Evolutionary conservation across 2,797 vertebrate species (phyloP), one percentile per base, ranked within the genome.

Genomic region (Sardinella longiceps): DNA sequence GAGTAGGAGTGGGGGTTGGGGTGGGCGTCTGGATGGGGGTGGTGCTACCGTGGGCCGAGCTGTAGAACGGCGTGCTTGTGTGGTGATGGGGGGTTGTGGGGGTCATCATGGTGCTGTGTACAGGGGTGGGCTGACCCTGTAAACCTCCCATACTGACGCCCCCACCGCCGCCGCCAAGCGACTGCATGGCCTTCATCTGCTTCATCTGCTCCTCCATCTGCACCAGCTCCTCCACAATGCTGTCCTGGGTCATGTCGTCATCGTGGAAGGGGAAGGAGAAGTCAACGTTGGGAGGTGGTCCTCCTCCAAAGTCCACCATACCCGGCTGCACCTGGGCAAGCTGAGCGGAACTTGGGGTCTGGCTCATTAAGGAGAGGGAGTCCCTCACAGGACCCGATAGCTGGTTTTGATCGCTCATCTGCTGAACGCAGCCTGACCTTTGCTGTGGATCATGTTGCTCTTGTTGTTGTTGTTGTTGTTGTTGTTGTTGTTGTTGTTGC

Each of bases 191-290:
- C 84, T 91, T 92, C 90, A 95, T 97, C 85, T 98, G 94, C 45
- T 98, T 97, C 97, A 99, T 99, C 88, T 99, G 98, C 92, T 99
- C 97, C 88, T 99, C 98, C 98, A 99, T 99, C 90, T 98, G 97
- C 88, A 99, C 98, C 88, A 99, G 94, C 90, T 99, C 98, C 92
- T 99, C 98, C 87, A 99, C 98, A 66, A 99, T 99, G 93, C 98
- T 99, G 90, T 99, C 98, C 90, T 99, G 98, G 74, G 98, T 99
- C 83, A 99, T 97, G 80, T 99, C 98, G 0, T 99, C 98, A 70
- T 97, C 97, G 39, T 91, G 95, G 88, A 99, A 98, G 6, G 96
- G 93, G 83, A 98, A 99, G 93, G 70, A 5, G 70, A 96, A 99
- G 91, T 95, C 97, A 81, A 96, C 94, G 0, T 92, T 96, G 66